Base-by-base conservation (phyloP, 2,113 vertebrate species). In the Trachemys scripta region DNA sequence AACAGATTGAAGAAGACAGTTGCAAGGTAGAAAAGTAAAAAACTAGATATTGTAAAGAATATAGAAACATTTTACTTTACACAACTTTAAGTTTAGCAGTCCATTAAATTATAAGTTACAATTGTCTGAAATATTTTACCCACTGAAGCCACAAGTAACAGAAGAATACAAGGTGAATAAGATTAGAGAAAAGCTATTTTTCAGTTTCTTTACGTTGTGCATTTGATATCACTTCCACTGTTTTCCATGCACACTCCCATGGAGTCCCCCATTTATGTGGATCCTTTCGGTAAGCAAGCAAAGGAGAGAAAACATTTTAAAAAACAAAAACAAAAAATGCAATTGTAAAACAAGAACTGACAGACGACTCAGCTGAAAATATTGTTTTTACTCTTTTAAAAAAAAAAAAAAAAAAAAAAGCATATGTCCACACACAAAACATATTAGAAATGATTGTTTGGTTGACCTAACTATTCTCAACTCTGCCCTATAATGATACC, bases 351-450 rank as follows among this genome's bases (percentile, higher is more conserved):
- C 10, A 62, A 62, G 29, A 22, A 35, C 29, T 65, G 42, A 85
- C 42, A 91, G 11, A 62, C 19, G 49, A 80, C 38, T 25, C 16
- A 7, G 78, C 45, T 84, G 45, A 42, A 47, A 84, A 5, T 14
- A 14, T 5, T 56, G 19, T 10, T 42, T 56, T 25, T 10, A 62
- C 19, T 0, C 45, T 0, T 45, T 45, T 45, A 42, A 20, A 17
- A 38, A 38, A 82, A 20, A 17, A 82, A 42, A 42, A 42, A 42
- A 42, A 42, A 42, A 42, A 42, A 42, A 42, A 4, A 75, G n/a
- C 38, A 10, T 4, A 51, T 9, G 31, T 38, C 59, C 38, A 79
- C 50, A 35, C 29, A 80, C 12, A 17, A 82, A 88, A 92, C 56
- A 81, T 6, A 11, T 5, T 29, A 29, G 5, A 14, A 78, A 50